phyloP scores from a whole-genome alignment of 2,113 vertebrate genomes.

The Burhinus bistriatus region DNA sequence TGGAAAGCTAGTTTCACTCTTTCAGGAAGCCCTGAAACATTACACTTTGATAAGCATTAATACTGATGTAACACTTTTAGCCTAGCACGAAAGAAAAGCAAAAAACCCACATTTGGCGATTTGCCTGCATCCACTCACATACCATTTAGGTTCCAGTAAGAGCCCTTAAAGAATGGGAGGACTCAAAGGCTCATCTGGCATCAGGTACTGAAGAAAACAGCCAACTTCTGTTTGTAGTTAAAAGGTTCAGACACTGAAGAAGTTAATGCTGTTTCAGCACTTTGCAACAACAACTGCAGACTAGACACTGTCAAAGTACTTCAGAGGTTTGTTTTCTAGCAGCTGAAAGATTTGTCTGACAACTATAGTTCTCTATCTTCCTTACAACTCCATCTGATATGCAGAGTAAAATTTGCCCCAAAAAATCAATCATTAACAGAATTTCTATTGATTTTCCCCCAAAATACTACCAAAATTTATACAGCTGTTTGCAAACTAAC shows the following conservation, averaged over 20 bases:
- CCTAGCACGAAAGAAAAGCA: neutral
- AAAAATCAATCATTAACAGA: neutral
- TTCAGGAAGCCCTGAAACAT: neutral
- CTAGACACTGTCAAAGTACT: neutral
- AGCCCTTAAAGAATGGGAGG: neutral
- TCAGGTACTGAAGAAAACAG: neutral
- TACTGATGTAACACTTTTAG: neutral
- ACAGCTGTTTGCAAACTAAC: neutral
- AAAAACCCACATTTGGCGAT: accelerated
- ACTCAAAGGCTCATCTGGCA: neutral
- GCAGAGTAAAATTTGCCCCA: neutral
- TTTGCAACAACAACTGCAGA: neutral
- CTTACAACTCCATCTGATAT: neutral
- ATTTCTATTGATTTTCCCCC: accelerated
- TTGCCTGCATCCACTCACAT: neutral
- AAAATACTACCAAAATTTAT: neutral
- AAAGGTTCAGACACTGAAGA: neutral
- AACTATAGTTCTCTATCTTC: neutral
- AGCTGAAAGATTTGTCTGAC: neutral
- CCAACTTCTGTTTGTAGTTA: neutral
- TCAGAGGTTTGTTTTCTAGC: neutral
- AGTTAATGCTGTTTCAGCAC: neutral
- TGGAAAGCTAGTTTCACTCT: neutral
- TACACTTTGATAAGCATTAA: neutral
- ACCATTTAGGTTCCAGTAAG: neutral